Conservation (phyloP, 37 sponge, comb jelly and placozoan genomes). For the Halichondria panicea region DNA sequence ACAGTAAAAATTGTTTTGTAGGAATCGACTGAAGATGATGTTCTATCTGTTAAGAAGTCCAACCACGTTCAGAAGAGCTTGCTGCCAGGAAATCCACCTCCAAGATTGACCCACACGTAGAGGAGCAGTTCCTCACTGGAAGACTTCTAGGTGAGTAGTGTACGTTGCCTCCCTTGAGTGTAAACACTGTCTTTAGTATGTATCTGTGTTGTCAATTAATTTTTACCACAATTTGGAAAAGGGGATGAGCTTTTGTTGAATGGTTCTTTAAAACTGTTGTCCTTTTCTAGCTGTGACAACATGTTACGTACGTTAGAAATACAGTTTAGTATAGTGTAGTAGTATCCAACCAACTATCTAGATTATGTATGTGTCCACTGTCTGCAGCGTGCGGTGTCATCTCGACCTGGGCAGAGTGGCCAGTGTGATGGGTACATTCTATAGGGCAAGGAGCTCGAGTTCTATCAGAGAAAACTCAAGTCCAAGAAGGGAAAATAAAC, state of each 20-base stretch:
- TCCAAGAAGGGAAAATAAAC: slow-evolving; percentile 89
- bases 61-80: slow-evolving; percentile 69
- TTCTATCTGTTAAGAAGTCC: slow-evolving; percentile 66
- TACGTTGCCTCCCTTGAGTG: too few species aligned
- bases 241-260: too few species aligned
- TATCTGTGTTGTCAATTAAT: too few species aligned
- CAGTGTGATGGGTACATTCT: slow-evolving; percentile 96
- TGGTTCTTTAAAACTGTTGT: too few species aligned
- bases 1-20: too few species aligned
- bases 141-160: slow-evolving; percentile 85
- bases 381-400: slow-evolving; percentile 87
- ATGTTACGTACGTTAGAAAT: too few species aligned
- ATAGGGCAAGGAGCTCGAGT: slow-evolving; percentile 97
- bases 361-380: too few species aligned
- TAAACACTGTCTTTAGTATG: too few species aligned
- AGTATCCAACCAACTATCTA: too few species aligned
- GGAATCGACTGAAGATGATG: slow-evolving; percentile 63
- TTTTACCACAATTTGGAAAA: too few species aligned
- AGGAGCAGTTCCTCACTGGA: slow-evolving; percentile 96
- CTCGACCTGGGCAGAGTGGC: slow-evolving; percentile 97
- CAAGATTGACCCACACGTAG: slow-evolving; percentile 88
- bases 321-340: too few species aligned
- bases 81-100: slow-evolving; percentile 79
- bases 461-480: slow-evolving; percentile 90
- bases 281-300: too few species aligned